Evolutionary conservation across 1,140 invertebrate genomes (phyloP).

Genomic region (Sminthurides bifidus): DNA sequence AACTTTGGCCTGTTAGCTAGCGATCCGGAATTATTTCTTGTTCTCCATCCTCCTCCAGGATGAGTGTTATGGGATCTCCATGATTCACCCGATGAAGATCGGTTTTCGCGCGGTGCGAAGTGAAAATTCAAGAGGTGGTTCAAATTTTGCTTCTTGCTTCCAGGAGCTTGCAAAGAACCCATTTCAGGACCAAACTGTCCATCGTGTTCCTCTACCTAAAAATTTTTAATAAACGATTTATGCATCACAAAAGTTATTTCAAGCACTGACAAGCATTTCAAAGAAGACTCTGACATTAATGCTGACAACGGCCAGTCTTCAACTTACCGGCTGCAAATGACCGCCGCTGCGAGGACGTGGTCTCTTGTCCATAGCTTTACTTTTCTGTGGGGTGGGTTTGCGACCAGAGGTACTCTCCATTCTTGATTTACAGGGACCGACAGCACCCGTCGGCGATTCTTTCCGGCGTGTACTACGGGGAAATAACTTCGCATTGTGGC

Average conservation of each 20-base stretch:
- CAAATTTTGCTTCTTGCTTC: conserved; percentile 81
- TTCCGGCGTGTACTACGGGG: not conserved
- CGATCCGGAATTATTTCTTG: conserved; percentile 37
- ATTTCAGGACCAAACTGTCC: conserved; percentile 46
- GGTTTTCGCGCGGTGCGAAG: conserved; percentile 50
- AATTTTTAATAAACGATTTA: conserved; percentile 35
- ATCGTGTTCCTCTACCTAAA: conserved; percentile 36
- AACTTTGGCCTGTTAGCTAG: conserved; percentile 53
- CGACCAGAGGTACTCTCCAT: conserved; percentile 36
- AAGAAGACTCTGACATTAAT: too few relatives aligned
- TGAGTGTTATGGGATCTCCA: conserved; percentile 21
- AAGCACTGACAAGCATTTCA: not conserved
- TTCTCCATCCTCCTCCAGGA: conserved; percentile 30
- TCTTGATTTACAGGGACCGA: conserved; percentile 1
- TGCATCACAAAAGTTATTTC: conserved; percentile 19
- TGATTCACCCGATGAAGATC: conserved; percentile 8
- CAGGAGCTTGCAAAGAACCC: conserved; percentile 62
- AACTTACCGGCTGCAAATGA: conserved; percentile 51
- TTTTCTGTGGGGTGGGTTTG: conserved; percentile 49
- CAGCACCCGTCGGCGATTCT: not conserved
- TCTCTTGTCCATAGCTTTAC: conserved; percentile 55
- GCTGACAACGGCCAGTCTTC: not conserved
- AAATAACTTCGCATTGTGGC: not conserved
- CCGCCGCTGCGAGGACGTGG: conserved; percentile 52
- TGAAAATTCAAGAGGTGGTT: conserved; percentile 85